Evolutionary conservation across 2,113 vertebrate species (phyloP).

Genomic region (Macaca fascicularis): DNA sequence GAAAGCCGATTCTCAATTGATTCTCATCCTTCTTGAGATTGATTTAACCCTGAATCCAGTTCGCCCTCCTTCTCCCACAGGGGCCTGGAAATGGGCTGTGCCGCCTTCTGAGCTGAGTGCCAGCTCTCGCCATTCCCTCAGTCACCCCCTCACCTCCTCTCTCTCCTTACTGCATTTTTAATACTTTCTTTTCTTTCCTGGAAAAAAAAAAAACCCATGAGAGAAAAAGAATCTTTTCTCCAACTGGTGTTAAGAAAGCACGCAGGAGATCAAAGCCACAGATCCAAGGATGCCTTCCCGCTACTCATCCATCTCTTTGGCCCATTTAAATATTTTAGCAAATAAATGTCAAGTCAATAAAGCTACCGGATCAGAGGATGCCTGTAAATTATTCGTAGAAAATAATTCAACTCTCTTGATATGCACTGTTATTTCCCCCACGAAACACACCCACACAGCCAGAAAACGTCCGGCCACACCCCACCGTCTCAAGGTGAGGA

Average conservation of each 20-base stretch:
- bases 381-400: background rate
- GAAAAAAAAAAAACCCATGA: too few species aligned
- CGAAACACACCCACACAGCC: background rate
- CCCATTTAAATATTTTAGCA: background rate
- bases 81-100: slow-evolving; percentile 35
- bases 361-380: background rate
- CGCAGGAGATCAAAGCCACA: rapidly evolving
- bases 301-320: background rate
- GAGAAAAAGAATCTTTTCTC: background rate
- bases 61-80: slow-evolving; percentile 60
- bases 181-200: background rate
- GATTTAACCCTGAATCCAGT: slow-evolving; percentile 57
- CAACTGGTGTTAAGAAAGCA: background rate
- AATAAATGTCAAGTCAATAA: background rate
- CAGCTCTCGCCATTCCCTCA: background rate
- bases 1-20: rapidly evolving
- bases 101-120: too few species aligned
- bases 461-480: rapidly evolving
- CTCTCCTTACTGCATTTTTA: background rate
- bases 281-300: rapidly evolving
- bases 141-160: rapidly evolving
- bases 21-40: background rate
- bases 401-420: background rate
- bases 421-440: background rate
- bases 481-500: background rate